Evolutionary conservation across 1,140 invertebrate species (phyloP), one percentile per base, ranked within the genome.

Genomic region (Thaumetopoea pityocampa): DNA sequence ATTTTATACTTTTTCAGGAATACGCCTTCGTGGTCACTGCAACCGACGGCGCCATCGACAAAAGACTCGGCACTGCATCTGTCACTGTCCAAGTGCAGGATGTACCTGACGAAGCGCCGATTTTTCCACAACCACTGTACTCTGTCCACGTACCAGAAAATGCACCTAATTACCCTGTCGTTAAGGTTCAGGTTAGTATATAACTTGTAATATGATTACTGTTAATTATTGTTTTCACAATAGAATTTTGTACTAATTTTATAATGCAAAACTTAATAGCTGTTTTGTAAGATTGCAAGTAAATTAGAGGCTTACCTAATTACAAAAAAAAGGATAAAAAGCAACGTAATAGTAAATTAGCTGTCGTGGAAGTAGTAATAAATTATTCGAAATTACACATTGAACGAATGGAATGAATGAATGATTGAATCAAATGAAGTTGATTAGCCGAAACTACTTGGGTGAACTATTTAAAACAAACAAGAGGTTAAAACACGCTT

Each of bases 1-100:
- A 8, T 28, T 38, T 17, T 24, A 11, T 27, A 15, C 5, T 9
- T 28, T 54, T 56, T 0, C 69, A 91, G 86, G 92, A 92, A 42
- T 94, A 94, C 68, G 90, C 90, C 50, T 94, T 96, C 70, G 92
- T 94, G 14, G 93, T 98, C 0, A 95, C 93, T 2, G 96, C 96
- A 1, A 93, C 91, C 67, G 96, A 98, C 72, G 92, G 92, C 14
- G 96, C 94, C 2, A 88, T 91, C 0, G 94, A 97, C 85, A 90
- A 92, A n/a, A 87, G 93, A 10, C 86, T 96, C 30, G 93, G 94
- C 0, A 96, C 94, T 0, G 94, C 95, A 0, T 94, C 92, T 2
- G 94, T 97, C 0, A 93, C 92, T 0, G 90, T 98, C 0, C 81
- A 89, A 45, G 87, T 88, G 0, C 59, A 78, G 12, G 96, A 98